Evolutionary conservation across 2,888 invertebrate species (phyloP).

Genomic region (Chirona hameri): DNA sequence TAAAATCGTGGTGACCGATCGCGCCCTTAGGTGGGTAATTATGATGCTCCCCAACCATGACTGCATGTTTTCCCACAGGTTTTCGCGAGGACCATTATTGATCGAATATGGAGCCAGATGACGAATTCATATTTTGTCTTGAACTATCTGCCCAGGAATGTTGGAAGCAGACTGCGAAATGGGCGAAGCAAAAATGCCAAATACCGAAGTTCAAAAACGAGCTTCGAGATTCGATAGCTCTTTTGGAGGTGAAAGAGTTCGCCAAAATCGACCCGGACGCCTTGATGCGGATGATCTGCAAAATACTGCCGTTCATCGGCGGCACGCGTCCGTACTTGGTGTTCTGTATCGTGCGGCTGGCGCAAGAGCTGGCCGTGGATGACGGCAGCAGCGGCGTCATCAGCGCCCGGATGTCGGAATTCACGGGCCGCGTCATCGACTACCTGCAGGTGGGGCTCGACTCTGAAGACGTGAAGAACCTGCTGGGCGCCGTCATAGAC

Average conservation of each 20-base stretch:
- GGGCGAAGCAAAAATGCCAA: background rate
- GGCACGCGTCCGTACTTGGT: background rate
- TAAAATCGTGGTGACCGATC: no score
- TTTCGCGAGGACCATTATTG: no score
- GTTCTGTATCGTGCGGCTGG: background rate
- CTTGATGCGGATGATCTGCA: background rate
- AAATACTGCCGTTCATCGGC: background rate
- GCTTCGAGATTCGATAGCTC: background rate
- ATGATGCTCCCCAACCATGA: no score
- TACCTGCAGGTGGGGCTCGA: conserved; percentile 35
- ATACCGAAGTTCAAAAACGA: background rate
- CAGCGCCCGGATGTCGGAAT: background rate
- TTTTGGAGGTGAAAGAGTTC: background rate
- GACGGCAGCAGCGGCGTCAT: background rate
- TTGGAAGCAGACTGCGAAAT: background rate
- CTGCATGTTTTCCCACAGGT: no score
- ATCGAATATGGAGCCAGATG: background rate
- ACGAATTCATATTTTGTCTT: background rate
- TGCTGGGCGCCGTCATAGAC: conserved; percentile 48
- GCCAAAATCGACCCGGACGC: background rate
- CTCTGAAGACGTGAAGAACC: conserved; percentile 50
- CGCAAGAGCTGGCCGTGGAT: background rate
- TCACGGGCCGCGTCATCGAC: conserved; percentile 46
- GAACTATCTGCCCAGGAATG: background rate
- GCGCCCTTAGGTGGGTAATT: no score